Base-by-base conservation (phyloP, 92 coral and sea anemone genomes). In the Epizoanthus ramosus region DNA sequence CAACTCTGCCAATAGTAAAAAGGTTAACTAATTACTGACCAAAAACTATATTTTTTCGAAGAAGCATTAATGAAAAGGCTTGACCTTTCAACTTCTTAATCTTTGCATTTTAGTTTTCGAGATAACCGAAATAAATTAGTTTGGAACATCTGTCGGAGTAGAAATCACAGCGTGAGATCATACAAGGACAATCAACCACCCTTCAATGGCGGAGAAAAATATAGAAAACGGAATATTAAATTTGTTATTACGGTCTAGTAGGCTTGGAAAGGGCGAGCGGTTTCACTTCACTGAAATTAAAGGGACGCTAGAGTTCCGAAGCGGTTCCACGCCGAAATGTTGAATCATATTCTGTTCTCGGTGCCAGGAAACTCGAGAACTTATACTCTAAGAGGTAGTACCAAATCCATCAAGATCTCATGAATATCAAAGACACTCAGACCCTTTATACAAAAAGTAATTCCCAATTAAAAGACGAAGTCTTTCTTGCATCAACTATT, bases 201-300 rank as follows among this genome's bases (percentile, higher is more conserved):
- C 54, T 9, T 3, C 33, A 23, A 19, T 37, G 69, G 53, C 19
- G 68, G 57, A 19, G 43, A 31, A 10, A 16, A 54, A 39, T 5
- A 76, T 31, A 35, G 69, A 57, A 75, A 25, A 19, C n/a, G n/a
- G 81, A 76, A 76, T 76, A 59, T 33, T 76, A 58, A 59, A 37
- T n/a, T 19, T 18, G 15, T 18, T 37, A 59, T 17, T 21, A 57
- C 45, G 45, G 75, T 71, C 33, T 76, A 57, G 60, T 31, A 25
- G 28, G 52, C 25, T 59, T 23, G 68, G 50, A 57, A 37, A 37
- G 68, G 68, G 53, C 64, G 59, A 58, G 68, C 69, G 35, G 69
- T 59, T 57, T 60, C 64, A 17, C 65, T 17, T 56, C 64, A 53
- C 24, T 24, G 79, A 57, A 59, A n/a, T n/a, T 17, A 57, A 76